phyloP scores from a whole-genome alignment of 2,888 invertebrate genomes.

The Lysandra coridon region DNA sequence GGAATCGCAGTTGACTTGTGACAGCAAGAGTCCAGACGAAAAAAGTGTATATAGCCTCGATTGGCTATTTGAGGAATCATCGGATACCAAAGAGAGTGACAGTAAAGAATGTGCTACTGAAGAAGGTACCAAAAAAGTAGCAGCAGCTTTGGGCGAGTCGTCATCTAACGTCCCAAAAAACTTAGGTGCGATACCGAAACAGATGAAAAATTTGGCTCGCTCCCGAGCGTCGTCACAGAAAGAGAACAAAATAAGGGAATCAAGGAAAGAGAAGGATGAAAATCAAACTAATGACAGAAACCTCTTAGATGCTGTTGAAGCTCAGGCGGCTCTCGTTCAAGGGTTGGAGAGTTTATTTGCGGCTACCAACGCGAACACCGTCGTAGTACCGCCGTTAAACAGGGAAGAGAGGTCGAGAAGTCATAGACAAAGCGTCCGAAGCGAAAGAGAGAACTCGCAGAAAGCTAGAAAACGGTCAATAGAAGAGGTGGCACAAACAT shows the following conservation, averaged over 20 bases:
- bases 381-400: constrained; percentile 70
- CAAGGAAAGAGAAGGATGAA: constrained; percentile 70
- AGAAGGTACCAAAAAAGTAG: constrained; percentile 59
- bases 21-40: constrained; percentile 69
- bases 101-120: constrained; percentile 57
- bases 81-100: constrained; percentile 46
- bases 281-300: constrained; percentile 68
- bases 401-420: constrained; percentile 65
- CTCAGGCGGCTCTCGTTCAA: constrained; percentile 80
- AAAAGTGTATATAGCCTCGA: constrained; percentile 72
- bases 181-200: constrained; percentile 87
- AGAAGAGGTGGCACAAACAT: constrained; percentile 83
- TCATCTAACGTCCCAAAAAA: constrained; percentile 80
- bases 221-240: constrained; percentile 80
- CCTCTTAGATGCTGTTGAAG: constrained; percentile 73
- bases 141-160: constrained; percentile 66
- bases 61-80: constrained; percentile 72
- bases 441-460: constrained; percentile 67
- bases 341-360: constrained; percentile 76
- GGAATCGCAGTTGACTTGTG: constrained; percentile 61
- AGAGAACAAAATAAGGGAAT: constrained; percentile 77
- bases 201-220: constrained; percentile 79
- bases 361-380: constrained; percentile 74
- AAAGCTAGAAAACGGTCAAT: constrained; percentile 77
- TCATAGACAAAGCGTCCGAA: constrained; percentile 67